These are phyloP conservation scores for Leptura quadrifasciata DNA, from an alignment of 2,888 invertebrate species.

Conservation along the genomic window DNA sequence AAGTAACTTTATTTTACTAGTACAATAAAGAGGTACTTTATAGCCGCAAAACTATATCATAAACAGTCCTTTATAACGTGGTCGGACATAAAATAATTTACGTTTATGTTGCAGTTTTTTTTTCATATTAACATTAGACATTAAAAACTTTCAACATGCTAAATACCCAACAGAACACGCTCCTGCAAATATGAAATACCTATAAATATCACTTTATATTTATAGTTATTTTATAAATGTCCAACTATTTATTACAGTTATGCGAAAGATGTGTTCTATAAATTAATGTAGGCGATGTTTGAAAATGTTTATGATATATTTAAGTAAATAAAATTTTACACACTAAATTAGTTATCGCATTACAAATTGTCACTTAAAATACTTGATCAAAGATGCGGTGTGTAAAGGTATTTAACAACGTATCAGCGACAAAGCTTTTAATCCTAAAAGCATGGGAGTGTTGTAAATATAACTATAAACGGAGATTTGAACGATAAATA, in stretches of 20 bases:
- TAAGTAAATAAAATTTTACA: not conserved
- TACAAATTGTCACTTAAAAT: conserved; percentile 6
- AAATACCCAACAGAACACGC: too few species aligned
- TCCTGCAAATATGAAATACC: not conserved
- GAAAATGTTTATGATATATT: not conserved
- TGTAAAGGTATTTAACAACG: conserved; percentile 19
- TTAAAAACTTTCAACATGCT: too few species aligned
- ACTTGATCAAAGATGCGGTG: not conserved
- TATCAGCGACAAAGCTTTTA: conserved; percentile 34
- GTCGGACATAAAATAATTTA: too few species aligned
- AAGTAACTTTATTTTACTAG: too few species aligned
- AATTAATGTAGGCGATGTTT: not conserved
- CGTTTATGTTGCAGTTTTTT: too few species aligned
- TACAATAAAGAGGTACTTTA: too few species aligned
- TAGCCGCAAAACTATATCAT: too few species aligned
- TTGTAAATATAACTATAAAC: conserved; percentile 39
- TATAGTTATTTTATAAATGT: not conserved
- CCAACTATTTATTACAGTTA: not conserved
- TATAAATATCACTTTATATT: not conserved
- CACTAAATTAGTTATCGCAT: not conserved
- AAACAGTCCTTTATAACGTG: too few species aligned
- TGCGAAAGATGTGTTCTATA: not conserved
- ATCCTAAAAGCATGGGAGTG: conserved; percentile 44
- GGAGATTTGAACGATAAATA: conserved; percentile 37
- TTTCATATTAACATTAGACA: too few species aligned